Conservation (phyloP, 37 sponge, comb jelly and placozoan genomes). For the Hormiphora californensis region DNA sequence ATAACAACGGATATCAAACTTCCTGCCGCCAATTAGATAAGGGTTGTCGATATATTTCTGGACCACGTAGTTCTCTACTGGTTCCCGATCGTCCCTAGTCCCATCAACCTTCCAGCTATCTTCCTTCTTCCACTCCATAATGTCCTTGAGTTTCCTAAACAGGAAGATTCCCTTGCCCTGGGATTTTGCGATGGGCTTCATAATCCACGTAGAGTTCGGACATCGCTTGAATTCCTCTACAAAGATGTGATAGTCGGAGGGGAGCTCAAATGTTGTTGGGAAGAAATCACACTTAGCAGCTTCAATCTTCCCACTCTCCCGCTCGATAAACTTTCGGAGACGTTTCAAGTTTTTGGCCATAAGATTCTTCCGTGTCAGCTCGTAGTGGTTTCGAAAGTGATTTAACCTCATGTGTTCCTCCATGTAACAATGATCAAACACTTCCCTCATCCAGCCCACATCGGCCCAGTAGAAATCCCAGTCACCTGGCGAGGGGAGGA, state of each 20-base stretch:
- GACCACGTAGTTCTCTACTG: conserved; percentile 95
- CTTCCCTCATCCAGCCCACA: conserved; percentile 92
- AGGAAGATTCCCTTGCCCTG: conserved; percentile 98
- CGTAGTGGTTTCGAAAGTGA: conserved; percentile 98
- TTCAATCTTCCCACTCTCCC: conserved; percentile 58
- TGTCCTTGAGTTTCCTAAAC: conserved; percentile 96
- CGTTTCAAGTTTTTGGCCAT: conserved; percentile 96
- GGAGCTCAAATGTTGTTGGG: conserved; percentile 95
- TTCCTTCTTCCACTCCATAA: conserved; percentile 97
- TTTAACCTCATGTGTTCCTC: conserved; percentile 93
- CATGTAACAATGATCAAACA: conserved; percentile 88
- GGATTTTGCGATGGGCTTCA: conserved; percentile 95
- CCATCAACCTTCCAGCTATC: conserved; percentile 62
- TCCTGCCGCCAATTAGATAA: conserved; percentile 90
- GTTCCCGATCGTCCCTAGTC: conserved; percentile 73
- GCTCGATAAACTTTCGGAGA: conserved; percentile 70
- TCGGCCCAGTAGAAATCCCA: conserved; percentile 99
- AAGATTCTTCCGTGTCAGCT: conserved; percentile 88
- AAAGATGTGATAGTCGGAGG: conserved; percentile 97
- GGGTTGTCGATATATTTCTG: conserved; percentile 94
- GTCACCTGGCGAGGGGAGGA: conserved; percentile 57
- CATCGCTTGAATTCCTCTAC: conserved; percentile 95
- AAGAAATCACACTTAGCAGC: conserved; percentile 86
- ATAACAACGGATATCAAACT: conserved; percentile 94
- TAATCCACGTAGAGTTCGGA: conserved; percentile 96